Evolutionary conservation across 2,888 invertebrate species (phyloP).

Genomic region (Agrochola circellaris): DNA sequence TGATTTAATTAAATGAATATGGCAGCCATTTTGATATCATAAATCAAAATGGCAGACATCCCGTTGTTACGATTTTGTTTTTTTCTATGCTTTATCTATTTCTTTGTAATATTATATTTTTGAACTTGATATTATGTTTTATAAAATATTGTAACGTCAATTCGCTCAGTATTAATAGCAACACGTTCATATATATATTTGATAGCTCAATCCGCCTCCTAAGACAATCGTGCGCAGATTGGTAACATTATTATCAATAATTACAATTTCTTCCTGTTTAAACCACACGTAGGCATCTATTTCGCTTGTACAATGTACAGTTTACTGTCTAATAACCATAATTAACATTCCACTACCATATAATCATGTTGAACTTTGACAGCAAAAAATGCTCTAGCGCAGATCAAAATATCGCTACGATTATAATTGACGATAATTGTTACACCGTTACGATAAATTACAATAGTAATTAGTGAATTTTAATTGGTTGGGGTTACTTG

Average conservation of each 20-base stretch:
- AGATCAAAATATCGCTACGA: conserved; percentile 55
- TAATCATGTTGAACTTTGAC: conserved; percentile 54
- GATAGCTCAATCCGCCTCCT: not conserved
- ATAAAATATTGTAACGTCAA: not conserved
- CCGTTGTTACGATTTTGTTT: not conserved
- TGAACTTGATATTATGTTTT: not conserved
- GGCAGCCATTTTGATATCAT: conserved; percentile 6
- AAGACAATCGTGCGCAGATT: conserved; percentile 11
- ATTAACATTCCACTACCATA: conserved; percentile 52
- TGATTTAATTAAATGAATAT: not conserved
- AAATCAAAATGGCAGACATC: conserved; percentile 7
- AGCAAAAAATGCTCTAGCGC: conserved; percentile 54
- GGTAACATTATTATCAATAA: conserved; percentile 17
- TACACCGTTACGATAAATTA: conserved; percentile 64
- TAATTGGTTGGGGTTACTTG: conserved; percentile 47
- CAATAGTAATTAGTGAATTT: conserved; percentile 64
- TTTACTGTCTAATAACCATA: conserved; percentile 43
- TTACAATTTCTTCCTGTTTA: conserved; percentile 10
- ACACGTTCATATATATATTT: not conserved
- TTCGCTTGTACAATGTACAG: conserved; percentile 19
- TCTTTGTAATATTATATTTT: not conserved
- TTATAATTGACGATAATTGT: conserved; percentile 51
- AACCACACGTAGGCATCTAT: not conserved
- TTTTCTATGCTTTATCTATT: not conserved
- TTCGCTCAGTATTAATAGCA: not conserved